Conservation (phyloP, 2,113 vertebrate species). For the Benitochromis conjunctus region DNA sequence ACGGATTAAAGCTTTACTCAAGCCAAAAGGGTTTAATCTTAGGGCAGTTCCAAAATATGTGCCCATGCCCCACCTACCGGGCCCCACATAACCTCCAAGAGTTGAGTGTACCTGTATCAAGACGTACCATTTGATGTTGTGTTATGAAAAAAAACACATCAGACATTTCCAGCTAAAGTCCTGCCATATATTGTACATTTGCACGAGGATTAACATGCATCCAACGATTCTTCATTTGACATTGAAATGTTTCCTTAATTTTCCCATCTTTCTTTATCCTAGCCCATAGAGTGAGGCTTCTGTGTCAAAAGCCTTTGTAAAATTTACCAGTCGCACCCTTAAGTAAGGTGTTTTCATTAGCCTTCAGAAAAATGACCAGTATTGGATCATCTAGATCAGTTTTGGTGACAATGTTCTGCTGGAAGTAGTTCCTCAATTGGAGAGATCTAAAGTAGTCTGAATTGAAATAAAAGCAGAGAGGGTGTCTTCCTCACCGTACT, state of each 20-base stretch:
- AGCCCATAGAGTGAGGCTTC: not conserved
- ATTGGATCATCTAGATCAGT: not conserved
- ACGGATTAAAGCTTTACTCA: not conserved
- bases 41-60: not conserved
- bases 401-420: not conserved
- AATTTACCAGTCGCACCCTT: not conserved
- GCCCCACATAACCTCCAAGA: not conserved
- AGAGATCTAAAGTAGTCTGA: not conserved
- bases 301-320: not conserved
- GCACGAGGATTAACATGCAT: not conserved
- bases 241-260: not conserved
- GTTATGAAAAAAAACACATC: not conserved
- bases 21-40: not conserved
- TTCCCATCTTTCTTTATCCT: not conserved
- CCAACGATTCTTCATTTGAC: not conserved
- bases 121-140: not conserved
- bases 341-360: not conserved
- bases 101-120: not conserved
- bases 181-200: not conserved
- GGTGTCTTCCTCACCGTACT: constrained; percentile 81
- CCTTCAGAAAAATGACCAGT: not conserved
- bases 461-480: not conserved
- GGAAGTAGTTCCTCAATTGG: not conserved
- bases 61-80: not conserved
- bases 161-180: not conserved